These are phyloP conservation scores for Hypotaenidia okinawae DNA, from an alignment of 2,797 vertebrate genomes.

Conservation along the genomic window DNA sequence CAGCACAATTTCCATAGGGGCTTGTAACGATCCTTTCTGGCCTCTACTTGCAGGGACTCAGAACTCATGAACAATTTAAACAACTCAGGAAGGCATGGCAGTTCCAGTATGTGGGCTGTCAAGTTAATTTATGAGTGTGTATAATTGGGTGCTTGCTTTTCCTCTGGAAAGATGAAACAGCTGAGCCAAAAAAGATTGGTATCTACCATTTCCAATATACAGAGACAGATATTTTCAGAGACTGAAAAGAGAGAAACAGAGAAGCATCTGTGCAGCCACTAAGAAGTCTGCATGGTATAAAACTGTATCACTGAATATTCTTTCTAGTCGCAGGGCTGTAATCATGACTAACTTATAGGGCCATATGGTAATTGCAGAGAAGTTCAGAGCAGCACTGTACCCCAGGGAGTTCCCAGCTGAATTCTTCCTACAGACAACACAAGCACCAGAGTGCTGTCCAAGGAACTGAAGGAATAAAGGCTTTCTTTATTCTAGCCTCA, in stretches of 20 bases:
- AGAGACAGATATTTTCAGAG: constrained; percentile 43
- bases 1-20: constrained; percentile 10
- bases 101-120: constrained; percentile 58
- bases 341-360: background rate
- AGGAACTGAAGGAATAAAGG: background rate
- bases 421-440: background rate
- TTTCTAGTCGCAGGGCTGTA: background rate
- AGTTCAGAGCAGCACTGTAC: background rate
- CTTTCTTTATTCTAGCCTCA: background rate
- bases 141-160: constrained; percentile 67
- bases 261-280: background rate
- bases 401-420: background rate
- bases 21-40: constrained; percentile 26
- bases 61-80: constrained; percentile 63
- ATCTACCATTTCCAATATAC: constrained; percentile 58
- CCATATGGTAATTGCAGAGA: background rate
- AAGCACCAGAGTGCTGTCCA: background rate
- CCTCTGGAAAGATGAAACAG: constrained; percentile 63
- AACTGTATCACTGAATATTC: background rate
- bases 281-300: background rate
- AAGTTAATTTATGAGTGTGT: constrained; percentile 73
- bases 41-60: background rate
- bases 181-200: constrained; percentile 57
- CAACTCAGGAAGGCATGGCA: background rate
- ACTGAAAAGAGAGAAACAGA: background rate